Percentiles rank a stretch among this genome's conserved stretches.
phyloP scores from a whole-genome alignment of 2,113 vertebrate species.

The Willisornis vidua region DNA sequence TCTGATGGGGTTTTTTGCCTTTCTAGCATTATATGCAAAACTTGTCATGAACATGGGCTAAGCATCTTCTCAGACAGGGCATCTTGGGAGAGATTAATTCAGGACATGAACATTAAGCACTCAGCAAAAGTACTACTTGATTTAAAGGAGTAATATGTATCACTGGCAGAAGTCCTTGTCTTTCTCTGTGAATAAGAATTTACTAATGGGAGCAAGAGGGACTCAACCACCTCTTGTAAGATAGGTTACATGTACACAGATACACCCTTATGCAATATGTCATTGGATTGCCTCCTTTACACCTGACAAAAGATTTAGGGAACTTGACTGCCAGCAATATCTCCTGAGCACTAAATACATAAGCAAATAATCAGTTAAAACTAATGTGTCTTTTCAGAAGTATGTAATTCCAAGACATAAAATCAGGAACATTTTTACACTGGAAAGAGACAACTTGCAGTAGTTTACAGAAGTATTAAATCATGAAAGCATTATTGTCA shows the following conservation, averaged over 20 bases:
- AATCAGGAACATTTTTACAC: neutral
- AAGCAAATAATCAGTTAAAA: neutral
- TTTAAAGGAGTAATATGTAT: neutral
- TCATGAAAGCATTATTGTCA: neutral
- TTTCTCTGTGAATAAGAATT: neutral
- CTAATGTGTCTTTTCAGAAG: neutral
- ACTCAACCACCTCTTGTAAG: neutral
- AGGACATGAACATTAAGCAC: neutral
- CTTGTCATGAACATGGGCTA: neutral
- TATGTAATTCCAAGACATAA: neutral
- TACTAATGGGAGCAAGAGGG: neutral
- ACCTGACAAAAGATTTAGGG: neutral
- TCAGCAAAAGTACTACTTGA: neutral
- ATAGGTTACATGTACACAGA: neutral
- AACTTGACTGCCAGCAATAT: neutral
- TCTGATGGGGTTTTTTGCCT: accelerated
- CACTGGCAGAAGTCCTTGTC: neutral
- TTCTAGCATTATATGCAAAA: neutral
- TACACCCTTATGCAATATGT: neutral
- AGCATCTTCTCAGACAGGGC: neutral
- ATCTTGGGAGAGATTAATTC: neutral
- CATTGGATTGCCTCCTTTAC: neutral
- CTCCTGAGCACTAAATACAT: neutral
- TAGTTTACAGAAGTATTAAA: neutral
- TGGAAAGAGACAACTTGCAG: neutral